These are phyloP conservation scores for Mesorhabditis belari DNA, from an alignment of 2,888 invertebrate species.

Conservation along the genomic window DNA sequence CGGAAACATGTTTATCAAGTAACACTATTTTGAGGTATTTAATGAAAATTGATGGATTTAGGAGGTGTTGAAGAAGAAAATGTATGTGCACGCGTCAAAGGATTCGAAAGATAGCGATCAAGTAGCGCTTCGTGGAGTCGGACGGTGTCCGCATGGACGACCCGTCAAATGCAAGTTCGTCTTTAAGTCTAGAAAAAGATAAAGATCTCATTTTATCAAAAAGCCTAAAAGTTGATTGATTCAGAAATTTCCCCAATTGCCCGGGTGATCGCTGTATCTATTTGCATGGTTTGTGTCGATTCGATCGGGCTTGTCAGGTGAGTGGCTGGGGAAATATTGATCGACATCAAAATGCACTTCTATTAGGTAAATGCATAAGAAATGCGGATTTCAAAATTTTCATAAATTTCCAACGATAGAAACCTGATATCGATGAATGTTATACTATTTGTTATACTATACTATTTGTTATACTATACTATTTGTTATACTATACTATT, in stretches of 20 bases:
- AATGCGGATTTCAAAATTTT: too few relatives aligned
- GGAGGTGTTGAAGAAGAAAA: constrained; percentile 15
- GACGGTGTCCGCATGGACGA: constrained; percentile 25
- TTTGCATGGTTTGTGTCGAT: constrained; percentile 20
- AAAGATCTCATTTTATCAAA: background rate
- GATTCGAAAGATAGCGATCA: background rate
- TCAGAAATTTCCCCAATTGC: constrained; percentile 25
- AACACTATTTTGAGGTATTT: background rate
- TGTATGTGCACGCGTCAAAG: constrained; percentile 6
- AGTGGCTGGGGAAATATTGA: too few relatives aligned
- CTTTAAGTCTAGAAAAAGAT: background rate
- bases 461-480: too few relatives aligned
- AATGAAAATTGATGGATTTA: background rate
- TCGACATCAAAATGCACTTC: too few relatives aligned
- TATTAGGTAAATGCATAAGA: too few relatives aligned
- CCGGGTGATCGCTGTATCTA: constrained; percentile 27
- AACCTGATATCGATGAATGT: too few relatives aligned
- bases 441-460: too few relatives aligned
- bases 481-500: too few relatives aligned
- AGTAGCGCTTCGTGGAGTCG: constrained; percentile 19
- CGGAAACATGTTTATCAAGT: constrained; percentile 12
- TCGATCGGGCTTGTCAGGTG: constrained; percentile 10
- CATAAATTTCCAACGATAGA: too few relatives aligned
- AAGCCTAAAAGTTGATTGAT: background rate
- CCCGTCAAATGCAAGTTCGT: constrained; percentile 23